Evolutionary conservation across 2,797 vertebrate genomes (phyloP), one percentile per base, ranked within the genome.

Genomic region (Anas bahamensis): DNA sequence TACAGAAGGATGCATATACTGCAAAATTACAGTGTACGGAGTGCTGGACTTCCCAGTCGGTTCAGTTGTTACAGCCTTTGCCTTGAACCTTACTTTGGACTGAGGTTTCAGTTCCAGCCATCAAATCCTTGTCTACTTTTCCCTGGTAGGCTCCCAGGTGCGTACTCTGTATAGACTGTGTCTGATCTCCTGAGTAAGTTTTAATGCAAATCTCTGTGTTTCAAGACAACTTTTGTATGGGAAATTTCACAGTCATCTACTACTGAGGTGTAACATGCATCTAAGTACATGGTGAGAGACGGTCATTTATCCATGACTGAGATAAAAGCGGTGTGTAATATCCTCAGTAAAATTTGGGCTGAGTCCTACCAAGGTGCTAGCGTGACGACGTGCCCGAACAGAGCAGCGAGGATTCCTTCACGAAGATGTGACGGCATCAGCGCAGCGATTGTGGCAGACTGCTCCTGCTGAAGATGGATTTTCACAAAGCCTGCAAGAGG

Each of bases 251-350:
- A 39, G 2, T 41, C 7, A 70, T 50, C 72, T 76, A 7, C 12
- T 66, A 23, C 9, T 59, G 33, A 11, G 2, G 0, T 16, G 17
- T 64, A 15, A 48, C 13, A 2, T 41, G 44, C 37, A 22, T 52
- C 29, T 52, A 44, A 37, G 23, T 23, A 22, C 4, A 2, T 33
- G 21, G 33, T 44, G 74, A 21, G 46, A 35, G n/a, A 4, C 6
- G 23, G 18, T 68, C 2, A 44, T 13, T n/a, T 10, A 11, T 41
- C 31, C 60, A 70, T 63, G 19, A 59, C 19, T 12, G 28, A 7
- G 1, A 66, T 46, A 22, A 92, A 44, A 69, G 26, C 7, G 0
- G 2, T 3, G 4, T 17, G 9, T 53, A 31, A 23, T 42, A 23
- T 53, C 41, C 44, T 22, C 42, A 55, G 37, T 29, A n/a, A 42